Evolutionary conservation across 2,113 vertebrate genomes (phyloP), one percentile per base, ranked within the genome.

Genomic region (Arvicanthis niloticus): DNA sequence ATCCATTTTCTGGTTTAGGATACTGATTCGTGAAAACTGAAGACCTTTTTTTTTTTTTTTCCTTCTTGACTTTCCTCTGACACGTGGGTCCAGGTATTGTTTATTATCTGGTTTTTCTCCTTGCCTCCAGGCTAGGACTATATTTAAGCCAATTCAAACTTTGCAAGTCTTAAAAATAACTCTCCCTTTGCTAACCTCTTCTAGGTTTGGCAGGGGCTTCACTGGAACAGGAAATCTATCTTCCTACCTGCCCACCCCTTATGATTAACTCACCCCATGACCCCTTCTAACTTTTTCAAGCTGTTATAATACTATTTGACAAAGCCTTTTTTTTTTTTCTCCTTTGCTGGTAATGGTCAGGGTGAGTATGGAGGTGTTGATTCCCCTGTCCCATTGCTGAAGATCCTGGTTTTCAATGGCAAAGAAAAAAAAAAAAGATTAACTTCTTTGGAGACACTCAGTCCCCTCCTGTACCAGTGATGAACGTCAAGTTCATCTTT

Each of bases 101-200:
- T 97, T 95, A 94, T 97, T 91, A 90, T 90, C 45, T 96, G 76
- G 9, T 93, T 96, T 96, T 91, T 75, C 70, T 91, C 84, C 60
- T 88, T 97, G 88, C 84, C 97, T 95, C 45, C 31, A 93, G 94
- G 94, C 94, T 92, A 91, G 40, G 40, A 82, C 88, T 96, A 86
- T 82, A 93, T 96, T 96, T 95, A 96, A 96, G 97, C 97, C 95
- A 95, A 92, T 75, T 86, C 90, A 97, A 92, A 96, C 95, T 96
- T 96, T 56, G 31, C 31, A 86, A 86, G 60, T 96, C 97, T 97
- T 97, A 97, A 97, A 97, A 97, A 97, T 94, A 97, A 94, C 93
- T 96, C 53, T 96, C 40, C 88, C 89, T 84, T 93, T 96, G 75
- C 81, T 92, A 91, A 95, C 58, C 77, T 87, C 91, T 82, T 96